Percentiles rank a stretch among this genome's conserved stretches.
These are phyloP conservation scores for Lasioglossum lativentre DNA, from an alignment of 2,888 invertebrate species.

Conservation along the genomic window DNA sequence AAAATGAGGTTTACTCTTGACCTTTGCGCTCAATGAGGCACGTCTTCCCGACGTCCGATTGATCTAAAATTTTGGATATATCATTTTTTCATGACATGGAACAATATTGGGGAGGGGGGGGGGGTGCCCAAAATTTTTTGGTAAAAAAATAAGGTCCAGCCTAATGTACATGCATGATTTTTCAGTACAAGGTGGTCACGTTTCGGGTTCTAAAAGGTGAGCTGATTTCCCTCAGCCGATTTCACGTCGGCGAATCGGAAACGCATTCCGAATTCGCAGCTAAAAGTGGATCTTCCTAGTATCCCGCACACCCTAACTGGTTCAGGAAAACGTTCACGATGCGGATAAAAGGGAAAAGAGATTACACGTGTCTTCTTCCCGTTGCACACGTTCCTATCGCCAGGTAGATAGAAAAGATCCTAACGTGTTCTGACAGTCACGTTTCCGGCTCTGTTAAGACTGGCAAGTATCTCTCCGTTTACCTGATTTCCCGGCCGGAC, in stretches of 20 bases:
- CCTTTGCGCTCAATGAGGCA: too few species aligned
- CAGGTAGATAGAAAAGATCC: conserved; percentile 22
- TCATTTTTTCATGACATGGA: too few species aligned
- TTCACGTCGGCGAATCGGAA: conserved; percentile 53
- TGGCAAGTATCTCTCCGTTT: conserved; percentile 45
- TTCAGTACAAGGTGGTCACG: conserved; percentile 26
- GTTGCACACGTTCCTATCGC: conserved; percentile 11
- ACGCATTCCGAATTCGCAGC: conserved; percentile 45
- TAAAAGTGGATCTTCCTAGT: conserved; percentile 45
- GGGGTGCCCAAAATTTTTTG: too few species aligned
- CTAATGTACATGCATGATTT: background rate
- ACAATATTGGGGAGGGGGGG: too few species aligned
- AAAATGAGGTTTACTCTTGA: too few species aligned
- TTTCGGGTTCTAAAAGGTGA: conserved; percentile 20
- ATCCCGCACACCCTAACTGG: conserved; percentile 8
- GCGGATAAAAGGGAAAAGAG: conserved; percentile 32
- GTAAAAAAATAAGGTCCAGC: too few species aligned
- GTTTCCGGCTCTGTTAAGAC: conserved; percentile 53
- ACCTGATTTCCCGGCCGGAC: conserved; percentile 46
- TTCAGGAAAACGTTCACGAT: conserved; percentile 37
- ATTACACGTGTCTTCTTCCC: conserved; percentile 51
- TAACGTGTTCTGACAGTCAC: conserved; percentile 58
- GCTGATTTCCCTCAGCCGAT: conserved; percentile 42
- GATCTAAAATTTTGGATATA: too few species aligned
- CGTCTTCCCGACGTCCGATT: too few species aligned